Base-by-base conservation (phyloP, 2,113 vertebrate genomes). In the Phylloscopus whistleri region DNA sequence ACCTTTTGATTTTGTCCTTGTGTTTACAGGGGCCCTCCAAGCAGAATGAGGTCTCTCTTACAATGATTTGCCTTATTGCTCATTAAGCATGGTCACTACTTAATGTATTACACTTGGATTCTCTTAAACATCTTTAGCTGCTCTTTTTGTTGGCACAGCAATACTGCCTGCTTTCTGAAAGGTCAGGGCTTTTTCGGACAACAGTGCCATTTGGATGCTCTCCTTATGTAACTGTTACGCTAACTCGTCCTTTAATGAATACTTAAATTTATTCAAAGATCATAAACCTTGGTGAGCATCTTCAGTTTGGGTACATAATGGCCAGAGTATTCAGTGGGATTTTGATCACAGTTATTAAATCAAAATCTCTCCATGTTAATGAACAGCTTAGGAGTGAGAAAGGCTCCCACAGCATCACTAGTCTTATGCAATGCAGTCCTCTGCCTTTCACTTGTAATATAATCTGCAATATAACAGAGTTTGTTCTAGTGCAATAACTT, bases 281-380 rank as follows among this genome's bases (percentile, higher is more conserved):
- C 93, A 81, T 95, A 96, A 96, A 97, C 92, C 49, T 92, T 95
- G 83, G 93, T 96, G 76, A 93, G 86, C 85, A 74, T 96, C 82
- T 95, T 97, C 92, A 93, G 68, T 90, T 94, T 70, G 79, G 93
- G 51, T 67, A 30, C 68, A n/a, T 93, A 93, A 96, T 94, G 83
- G 94, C 93, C 80, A 75, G 37, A 11, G 1, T 77, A 78, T 92
- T 96, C 93, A 94, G 85, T 95, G 72, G 64, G 90, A 90, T 93
- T 96, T 94, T 90, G 85, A 94, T 89, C 93, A 72, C 85, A 95
- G 92, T 96, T 96, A 94, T 93, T 96, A 97, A 97, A 97, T 96
- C 95, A 97, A 96, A 95, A 92, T 83, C 39, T 80, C 60, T 90
- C 30, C 16, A 13, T 90, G 62, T 53, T 95, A 96, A 93, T 84